These are phyloP conservation scores for Peromyscus leucopus DNA, from an alignment of 2,113 vertebrate species.

Conservation along the genomic window DNA sequence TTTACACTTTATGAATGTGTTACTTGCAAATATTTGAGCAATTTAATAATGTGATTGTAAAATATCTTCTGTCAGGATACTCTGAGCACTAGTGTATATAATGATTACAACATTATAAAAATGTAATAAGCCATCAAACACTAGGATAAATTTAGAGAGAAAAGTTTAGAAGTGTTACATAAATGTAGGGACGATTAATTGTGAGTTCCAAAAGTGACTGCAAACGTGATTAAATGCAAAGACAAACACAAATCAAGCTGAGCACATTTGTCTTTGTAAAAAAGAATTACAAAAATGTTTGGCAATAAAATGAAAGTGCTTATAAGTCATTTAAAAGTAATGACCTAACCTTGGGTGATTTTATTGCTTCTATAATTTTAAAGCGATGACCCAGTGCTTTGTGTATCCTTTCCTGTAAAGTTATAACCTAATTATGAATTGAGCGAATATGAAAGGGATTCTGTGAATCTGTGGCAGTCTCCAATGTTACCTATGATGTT, in stretches of 20 bases:
- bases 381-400: conserved; percentile 59
- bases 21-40: conserved; percentile 71
- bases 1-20: conserved; percentile 63
- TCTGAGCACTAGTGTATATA: conserved; percentile 53
- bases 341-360: conserved; percentile 56
- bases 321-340: conserved; percentile 79
- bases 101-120: conserved; percentile 74
- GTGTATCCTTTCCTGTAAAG: conserved; percentile 57
- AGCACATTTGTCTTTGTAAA: conserved; percentile 73
- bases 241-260: conserved; percentile 66
- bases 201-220: conserved; percentile 59
- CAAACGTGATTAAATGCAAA: conserved; percentile 72
- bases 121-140: conserved; percentile 48
- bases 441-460: conserved; percentile 65
- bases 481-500: conserved; percentile 72
- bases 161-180: conserved; percentile 59
- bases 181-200: conserved; percentile 70
- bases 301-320: conserved; percentile 71
- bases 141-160: conserved; percentile 56
- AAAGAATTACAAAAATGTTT: conserved; percentile 73
- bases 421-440: conserved; percentile 77
- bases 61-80: conserved; percentile 56
- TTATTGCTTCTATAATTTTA: conserved; percentile 70
- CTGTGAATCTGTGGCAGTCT: conserved; percentile 54
- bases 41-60: conserved; percentile 70